Evolutionary conservation across 2,888 invertebrate species (phyloP), one percentile per base, ranked within the genome.

Genomic region (Cephonodes hylas): DNA sequence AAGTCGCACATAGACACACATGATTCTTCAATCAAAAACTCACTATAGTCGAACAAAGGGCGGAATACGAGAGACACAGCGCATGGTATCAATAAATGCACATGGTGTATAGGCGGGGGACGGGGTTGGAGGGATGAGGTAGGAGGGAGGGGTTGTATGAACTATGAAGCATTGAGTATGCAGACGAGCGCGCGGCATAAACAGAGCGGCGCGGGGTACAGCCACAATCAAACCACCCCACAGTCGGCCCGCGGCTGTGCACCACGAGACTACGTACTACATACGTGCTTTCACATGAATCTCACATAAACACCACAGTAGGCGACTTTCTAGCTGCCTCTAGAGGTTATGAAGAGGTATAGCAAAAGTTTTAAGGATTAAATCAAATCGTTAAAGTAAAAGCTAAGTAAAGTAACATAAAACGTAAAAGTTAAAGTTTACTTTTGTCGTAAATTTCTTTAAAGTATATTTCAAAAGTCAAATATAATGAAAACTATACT

Each of bases 141-240:
- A n/a, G 4, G 38, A n/a, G 38, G 38, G n/a, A n/a, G 38, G 38
- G 38, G 10, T n/a, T 38, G n/a, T n/a, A 38, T 10, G 38, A 60
- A 57, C 57, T 61, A 60, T 59, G 65, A 62, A 64, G 70, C 69
- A 71, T 74, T 80, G 73, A 76, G 74, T 80, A 81, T 82, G 80
- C 80, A 80, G 76, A 76, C 75, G 68, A 74, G 64, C 63, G 69
- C 67, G 70, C 76, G 76, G 53, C 77, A 80, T 79, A 81, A 78
- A 77, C 76, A 76, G 67, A 69, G 60, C 67, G 61, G 63, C 64
- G 64, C 67, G 67, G 38, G 38, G 38, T 0, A n/a, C 38, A 69
- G 65, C 67, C 48, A 48, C 48, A 48, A 58, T 62, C 64, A 69
- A 65, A 64, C 63, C 64, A 46, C 44, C 48, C 64, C 63, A 68